phyloP scores from a whole-genome alignment of 2,113 vertebrate species.

The Mobula hypostoma region DNA sequence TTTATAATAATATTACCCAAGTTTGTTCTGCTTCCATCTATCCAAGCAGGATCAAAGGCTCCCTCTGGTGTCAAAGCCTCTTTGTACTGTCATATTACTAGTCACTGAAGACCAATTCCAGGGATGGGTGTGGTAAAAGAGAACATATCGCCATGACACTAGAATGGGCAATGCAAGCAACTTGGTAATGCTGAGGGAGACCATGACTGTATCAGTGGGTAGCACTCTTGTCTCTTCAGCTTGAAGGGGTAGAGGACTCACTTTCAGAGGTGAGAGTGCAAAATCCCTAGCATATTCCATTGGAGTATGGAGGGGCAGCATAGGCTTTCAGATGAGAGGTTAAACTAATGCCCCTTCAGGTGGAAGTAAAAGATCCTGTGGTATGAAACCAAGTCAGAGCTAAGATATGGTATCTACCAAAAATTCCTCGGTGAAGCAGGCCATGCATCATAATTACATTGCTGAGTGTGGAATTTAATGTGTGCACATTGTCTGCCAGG shows the following conservation, averaged over 20 bases:
- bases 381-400: not conserved
- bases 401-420: not conserved
- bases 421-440: not conserved
- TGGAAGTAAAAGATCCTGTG: not conserved
- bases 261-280: not conserved
- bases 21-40: not conserved
- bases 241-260: not conserved
- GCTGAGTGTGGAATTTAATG: not conserved
- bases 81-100: not conserved
- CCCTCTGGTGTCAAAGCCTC: conserved; percentile 17
- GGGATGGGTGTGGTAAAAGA: not conserved
- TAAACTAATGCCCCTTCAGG: not conserved
- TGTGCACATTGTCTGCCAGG: not conserved
- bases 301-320: not conserved
- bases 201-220: not conserved
- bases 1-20: not conserved
- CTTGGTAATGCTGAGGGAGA: not conserved
- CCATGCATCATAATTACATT: not conserved
- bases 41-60: conserved; percentile 3
- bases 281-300: not conserved
- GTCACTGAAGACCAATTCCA: not conserved
- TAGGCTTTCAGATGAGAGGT: not conserved
- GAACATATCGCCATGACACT: not conserved
- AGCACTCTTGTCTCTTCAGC: not conserved
- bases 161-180: not conserved